Evolutionary conservation across 92 coral and sea anemone genomes (phyloP).

Genomic region (Nematostella vectensis): DNA sequence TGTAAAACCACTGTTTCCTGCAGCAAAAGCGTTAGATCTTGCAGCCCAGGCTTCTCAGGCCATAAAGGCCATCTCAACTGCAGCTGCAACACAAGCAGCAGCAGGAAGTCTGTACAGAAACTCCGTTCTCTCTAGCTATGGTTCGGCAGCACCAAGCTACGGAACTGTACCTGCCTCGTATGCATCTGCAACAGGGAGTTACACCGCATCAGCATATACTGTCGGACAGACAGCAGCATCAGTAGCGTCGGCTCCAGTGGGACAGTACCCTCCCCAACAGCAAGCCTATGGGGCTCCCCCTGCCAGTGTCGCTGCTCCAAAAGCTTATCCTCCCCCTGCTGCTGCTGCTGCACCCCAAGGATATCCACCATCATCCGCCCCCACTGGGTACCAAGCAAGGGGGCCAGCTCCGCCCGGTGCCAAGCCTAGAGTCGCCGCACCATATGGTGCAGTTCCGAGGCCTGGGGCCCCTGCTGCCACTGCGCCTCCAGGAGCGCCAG

Average conservation of each 20-base stretch:
- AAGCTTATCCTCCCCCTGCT: slow-evolving; percentile 2
- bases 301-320: neutral
- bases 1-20: slow-evolving; percentile 38
- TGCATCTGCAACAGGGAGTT: neutral
- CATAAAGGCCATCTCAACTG: slow-evolving; percentile 7
- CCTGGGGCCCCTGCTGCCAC: slow-evolving; percentile 8
- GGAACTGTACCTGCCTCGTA: neutral
- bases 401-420: neutral
- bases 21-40: slow-evolving; percentile 32
- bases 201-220: neutral
- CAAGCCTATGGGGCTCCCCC: neutral
- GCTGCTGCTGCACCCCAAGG: neutral
- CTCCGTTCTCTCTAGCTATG: no score
- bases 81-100: slow-evolving; percentile 25
- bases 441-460: slow-evolving; percentile 13
- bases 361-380: neutral
- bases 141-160: neutral
- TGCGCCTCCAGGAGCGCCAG: slow-evolving; percentile 18
- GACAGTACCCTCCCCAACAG: neutral
- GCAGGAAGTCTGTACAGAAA: neutral
- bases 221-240: neutral
- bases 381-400: no score
- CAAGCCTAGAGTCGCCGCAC: slow-evolving; percentile 14
- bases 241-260: neutral
- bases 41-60: slow-evolving; percentile 21